Conservation (phyloP, 2,113 vertebrate genomes). For the Pygoscelis adeliae region DNA sequence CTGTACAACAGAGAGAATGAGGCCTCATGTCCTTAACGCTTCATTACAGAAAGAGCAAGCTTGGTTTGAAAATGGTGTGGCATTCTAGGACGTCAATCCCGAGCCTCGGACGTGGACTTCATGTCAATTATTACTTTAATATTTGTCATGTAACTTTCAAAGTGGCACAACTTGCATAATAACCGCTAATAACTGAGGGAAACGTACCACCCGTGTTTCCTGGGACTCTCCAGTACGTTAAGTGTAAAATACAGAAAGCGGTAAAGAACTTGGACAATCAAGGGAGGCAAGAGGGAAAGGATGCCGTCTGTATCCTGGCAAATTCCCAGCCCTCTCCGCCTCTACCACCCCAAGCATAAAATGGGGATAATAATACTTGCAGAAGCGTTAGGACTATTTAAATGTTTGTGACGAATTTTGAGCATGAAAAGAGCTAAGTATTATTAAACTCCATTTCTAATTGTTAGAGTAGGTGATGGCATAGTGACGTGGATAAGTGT, state of each 20-base stretch:
- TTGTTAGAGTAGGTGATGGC: background rate
- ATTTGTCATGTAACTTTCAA: background rate
- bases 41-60: background rate
- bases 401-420: conserved; percentile 20
- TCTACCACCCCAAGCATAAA: background rate
- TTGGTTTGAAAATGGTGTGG: background rate
- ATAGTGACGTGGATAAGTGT: background rate
- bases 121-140: background rate
- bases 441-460: conserved; percentile 12
- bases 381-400: background rate
- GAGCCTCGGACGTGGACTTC: background rate
- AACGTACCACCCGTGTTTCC: accelerated
- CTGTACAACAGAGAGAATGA: background rate
- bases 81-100: background rate
- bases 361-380: conserved; percentile 31
- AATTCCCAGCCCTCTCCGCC: background rate
- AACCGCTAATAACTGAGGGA: background rate
- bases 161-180: background rate
- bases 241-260: background rate
- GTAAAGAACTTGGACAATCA: background rate
- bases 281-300: background rate
- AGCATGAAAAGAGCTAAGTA: conserved; percentile 43
- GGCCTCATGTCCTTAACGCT: background rate
- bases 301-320: background rate
- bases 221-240: background rate